Conservation (phyloP, 2,113 vertebrate genomes). For the Leuciscus idus region DNA sequence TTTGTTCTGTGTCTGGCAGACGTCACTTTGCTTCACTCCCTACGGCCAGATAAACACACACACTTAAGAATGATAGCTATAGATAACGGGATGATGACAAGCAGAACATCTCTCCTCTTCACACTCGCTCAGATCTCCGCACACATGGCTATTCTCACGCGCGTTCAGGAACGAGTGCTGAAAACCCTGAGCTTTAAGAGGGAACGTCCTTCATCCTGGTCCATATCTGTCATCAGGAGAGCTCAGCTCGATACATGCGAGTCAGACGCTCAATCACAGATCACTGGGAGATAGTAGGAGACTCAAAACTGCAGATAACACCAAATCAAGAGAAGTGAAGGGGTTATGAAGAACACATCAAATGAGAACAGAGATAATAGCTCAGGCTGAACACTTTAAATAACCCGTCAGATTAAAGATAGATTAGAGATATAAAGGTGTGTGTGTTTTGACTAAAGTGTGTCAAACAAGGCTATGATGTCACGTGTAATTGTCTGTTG, state of each 20-base stretch:
- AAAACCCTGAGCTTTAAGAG: not conserved
- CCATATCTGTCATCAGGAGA: constrained; percentile 47
- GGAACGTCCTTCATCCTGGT: not conserved
- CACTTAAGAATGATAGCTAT: not conserved
- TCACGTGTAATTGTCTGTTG: not conserved
- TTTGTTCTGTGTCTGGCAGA: not conserved
- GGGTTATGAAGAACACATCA: not conserved
- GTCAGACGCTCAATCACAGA: constrained; percentile 65
- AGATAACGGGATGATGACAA: not conserved
- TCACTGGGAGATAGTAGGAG: constrained; percentile 32
- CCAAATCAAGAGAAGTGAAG: not conserved
- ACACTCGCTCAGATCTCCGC: not conserved
- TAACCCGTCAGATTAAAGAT: not conserved
- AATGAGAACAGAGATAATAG: not conserved
- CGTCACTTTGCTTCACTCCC: not conserved
- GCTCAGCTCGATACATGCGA: constrained; percentile 68
- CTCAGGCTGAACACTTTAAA: not conserved
- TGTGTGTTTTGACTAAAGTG: not conserved
- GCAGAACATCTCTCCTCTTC: not conserved
- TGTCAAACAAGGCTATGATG: not conserved
- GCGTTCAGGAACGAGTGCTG: not conserved
- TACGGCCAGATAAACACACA: not conserved
- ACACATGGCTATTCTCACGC: not conserved
- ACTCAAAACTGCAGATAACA: constrained; percentile 61
- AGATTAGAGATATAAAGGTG: not conserved